Conservation (phyloP, 2,888 invertebrate species). For the Apotomis betuletana region DNA sequence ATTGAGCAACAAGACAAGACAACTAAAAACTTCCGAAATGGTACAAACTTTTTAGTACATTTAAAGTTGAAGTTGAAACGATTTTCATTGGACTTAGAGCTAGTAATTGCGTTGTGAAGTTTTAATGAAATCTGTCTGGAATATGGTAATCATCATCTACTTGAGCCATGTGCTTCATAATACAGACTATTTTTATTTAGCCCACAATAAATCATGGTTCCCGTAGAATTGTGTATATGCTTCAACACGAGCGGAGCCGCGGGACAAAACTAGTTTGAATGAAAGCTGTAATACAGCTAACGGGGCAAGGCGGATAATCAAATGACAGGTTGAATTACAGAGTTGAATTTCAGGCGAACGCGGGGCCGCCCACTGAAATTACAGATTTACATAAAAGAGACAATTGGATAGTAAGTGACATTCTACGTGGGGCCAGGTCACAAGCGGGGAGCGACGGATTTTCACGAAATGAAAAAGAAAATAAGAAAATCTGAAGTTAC, state of each 20-base stretch:
- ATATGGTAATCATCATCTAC: too few species aligned
- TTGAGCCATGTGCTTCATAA: too few species aligned
- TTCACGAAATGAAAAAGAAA: too few species aligned
- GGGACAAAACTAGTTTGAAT: too few species aligned
- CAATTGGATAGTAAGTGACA: slow-evolving; percentile 36
- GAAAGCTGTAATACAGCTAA: slow-evolving; percentile 1
- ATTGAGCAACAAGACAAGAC: slow-evolving; percentile 4
- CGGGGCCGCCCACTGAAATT: slow-evolving; percentile 16
- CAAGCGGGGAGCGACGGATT: not conserved
- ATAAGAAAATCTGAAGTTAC: too few species aligned
- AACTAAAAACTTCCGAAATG: slow-evolving; percentile 14
- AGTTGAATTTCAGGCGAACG: slow-evolving; percentile 12
- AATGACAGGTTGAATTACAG: slow-evolving; percentile 18
- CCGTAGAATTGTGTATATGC: not conserved
- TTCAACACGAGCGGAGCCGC: too few species aligned
- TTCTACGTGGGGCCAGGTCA: not conserved
- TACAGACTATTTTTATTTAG: too few species aligned
- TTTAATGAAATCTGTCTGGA: too few species aligned
- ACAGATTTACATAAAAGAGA: slow-evolving; percentile 35
- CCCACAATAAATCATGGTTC: not conserved
- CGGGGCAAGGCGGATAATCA: not conserved
- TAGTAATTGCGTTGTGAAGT: not conserved
- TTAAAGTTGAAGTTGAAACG: not conserved
- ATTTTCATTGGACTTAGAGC: not conserved
- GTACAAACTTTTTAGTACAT: not conserved